Evolutionary conservation across 1,140 invertebrate genomes (phyloP).

Genomic region (Aphelenchoides fujianensis): DNA sequence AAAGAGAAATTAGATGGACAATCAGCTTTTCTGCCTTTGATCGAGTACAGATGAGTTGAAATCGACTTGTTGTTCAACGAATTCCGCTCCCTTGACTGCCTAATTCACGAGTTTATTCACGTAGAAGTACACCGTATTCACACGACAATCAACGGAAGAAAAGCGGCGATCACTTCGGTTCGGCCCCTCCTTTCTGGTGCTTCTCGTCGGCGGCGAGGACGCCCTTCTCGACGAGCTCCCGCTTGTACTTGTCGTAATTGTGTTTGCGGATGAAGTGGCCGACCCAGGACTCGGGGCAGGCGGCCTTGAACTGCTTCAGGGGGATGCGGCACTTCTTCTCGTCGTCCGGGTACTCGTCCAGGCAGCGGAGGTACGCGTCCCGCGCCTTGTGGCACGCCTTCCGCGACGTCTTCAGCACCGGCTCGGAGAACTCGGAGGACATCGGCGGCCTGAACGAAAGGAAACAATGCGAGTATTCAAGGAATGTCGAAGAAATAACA

Average conservation of each 20-base stretch:
- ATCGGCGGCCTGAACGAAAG: no score
- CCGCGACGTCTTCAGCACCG: slow-evolving; percentile 25
- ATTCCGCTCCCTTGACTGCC: background rate
- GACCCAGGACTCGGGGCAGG: slow-evolving; percentile 22
- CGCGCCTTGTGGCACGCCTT: slow-evolving; percentile 24
- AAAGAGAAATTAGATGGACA: background rate
- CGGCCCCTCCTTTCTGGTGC: background rate
- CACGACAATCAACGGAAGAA: background rate
- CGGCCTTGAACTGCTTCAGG: slow-evolving; percentile 15
- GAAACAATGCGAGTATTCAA: no score
- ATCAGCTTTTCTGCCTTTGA: background rate
- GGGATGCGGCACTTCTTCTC: slow-evolving; percentile 22
- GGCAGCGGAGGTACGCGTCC: slow-evolving; percentile 24
- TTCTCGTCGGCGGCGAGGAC: slow-evolving; percentile 14
- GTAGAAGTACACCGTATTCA: background rate
- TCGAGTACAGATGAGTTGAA: background rate
- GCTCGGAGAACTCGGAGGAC: background rate
- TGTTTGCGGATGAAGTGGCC: slow-evolving; percentile 28
- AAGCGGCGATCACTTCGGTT: background rate
- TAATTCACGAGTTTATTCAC: background rate
- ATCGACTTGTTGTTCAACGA: background rate
- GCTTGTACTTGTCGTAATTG: slow-evolving; percentile 24
- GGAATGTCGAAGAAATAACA: slow-evolving; percentile 2
- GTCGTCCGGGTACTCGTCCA: slow-evolving; percentile 21
- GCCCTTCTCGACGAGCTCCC: slow-evolving; percentile 7